Base-by-base conservation (phyloP, 2,888 invertebrate species). In the Drosophila paranaensis region DNA sequence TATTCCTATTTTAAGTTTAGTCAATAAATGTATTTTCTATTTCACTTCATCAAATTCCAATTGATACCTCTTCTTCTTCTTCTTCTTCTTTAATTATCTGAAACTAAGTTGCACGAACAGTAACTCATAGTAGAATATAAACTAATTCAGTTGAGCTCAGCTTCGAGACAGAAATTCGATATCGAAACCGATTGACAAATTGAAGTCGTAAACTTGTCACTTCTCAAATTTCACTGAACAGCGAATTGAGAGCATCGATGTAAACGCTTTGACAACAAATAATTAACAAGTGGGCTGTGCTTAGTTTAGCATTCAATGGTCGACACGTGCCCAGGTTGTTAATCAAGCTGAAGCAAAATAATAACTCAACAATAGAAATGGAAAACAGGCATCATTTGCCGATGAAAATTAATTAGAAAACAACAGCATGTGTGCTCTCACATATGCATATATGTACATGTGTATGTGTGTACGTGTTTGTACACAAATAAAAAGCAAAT, bases 371-470 rank as follows among this genome's bases (percentile, higher is more conserved):
- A 67, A 43, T 56, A 25, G 40, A 54, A 50, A 42, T 53, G 74
- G 48, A 63, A 43, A 63, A 58, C 60, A 60, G 62, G 46, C 73
- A 68, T 71, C 69, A 65, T 56, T 72, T 72, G 58, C 50, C 58
- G 70, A 77, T 79, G 74, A 53, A 83, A 86, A 83, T 82, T 82
- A 83, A 83, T 82, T 82, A 53, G 69, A 83, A 80, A 67, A 66
- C 61, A 48, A 45, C 54, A 30, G 40, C 46, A 48, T 39, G 58
- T 50, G 46, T 25, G 48, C 11, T 16, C 11, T 14, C 3, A 14
- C 14, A n/a, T 27, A 14, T 27, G 2, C 40, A 35, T n/a, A n/a
- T 46, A 27, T 2, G 4, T 27, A 0, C 3, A 14, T 20, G 20
- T 20, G 20, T 20, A 20, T 27, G 30, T 33, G 13, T 33, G 46